A percentile compares a stretch with the other conserved stretches of the same genome.
Conservation (phyloP, 2,888 invertebrate species). For the Carterocephalus palaemon region DNA sequence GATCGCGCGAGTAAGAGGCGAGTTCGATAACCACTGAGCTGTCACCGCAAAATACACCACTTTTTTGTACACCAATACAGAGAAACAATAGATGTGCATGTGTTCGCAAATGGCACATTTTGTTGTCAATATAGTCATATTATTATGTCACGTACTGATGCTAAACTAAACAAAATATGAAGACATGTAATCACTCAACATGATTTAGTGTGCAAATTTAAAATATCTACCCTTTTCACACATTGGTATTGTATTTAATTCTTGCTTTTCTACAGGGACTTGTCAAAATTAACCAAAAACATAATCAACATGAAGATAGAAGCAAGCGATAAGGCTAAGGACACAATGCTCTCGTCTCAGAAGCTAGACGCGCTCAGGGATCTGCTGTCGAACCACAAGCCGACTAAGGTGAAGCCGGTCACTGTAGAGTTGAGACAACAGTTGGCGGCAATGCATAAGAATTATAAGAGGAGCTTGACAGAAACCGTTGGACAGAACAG, state of each 20-base stretch:
- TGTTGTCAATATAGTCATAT: too few relatives aligned
- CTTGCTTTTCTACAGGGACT: conserved; percentile 59
- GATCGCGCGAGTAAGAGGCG: too few relatives aligned
- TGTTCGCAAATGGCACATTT: too few relatives aligned
- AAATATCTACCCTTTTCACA: too few relatives aligned
- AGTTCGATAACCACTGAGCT: too few relatives aligned
- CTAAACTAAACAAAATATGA: too few relatives aligned
- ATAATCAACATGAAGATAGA: conserved; percentile 75
- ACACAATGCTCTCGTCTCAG: conserved; percentile 59
- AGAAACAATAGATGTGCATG: too few relatives aligned
- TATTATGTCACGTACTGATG: too few relatives aligned
- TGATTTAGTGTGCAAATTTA: too few relatives aligned
- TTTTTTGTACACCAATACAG: too few relatives aligned
- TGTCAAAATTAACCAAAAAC: conserved; percentile 72
- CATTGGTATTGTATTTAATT: not conserved
- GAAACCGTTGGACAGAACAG: conserved; percentile 37
- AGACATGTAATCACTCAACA: too few relatives aligned
- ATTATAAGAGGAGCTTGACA: conserved; percentile 55
- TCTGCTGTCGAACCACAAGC: conserved; percentile 72
- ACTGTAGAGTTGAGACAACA: conserved; percentile 67
- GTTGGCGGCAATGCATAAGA: conserved; percentile 53
- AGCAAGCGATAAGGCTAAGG: conserved; percentile 54
- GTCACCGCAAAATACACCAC: too few relatives aligned
- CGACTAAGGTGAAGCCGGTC: conserved; percentile 71
- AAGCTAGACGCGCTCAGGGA: conserved; percentile 75